Conservation (phyloP, 2,888 invertebrate species). For the Eledona agricola region DNA sequence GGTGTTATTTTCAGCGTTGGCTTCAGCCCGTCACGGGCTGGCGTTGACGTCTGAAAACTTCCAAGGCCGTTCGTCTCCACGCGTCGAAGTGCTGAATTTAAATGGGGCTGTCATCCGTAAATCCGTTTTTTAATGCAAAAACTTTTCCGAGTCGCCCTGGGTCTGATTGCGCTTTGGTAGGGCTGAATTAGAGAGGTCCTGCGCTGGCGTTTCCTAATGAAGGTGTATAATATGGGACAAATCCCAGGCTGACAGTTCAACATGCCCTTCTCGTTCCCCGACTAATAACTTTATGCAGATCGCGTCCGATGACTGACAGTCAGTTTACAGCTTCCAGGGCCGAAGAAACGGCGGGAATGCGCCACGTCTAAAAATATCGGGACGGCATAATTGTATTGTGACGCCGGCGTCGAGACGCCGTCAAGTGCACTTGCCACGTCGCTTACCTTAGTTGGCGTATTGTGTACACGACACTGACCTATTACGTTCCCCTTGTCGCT, state of each 20-base stretch:
- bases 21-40: no score
- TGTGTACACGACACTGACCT: slow-evolving; percentile 36
- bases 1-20: no score
- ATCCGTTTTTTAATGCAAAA: slow-evolving; percentile 30
- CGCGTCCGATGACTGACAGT: slow-evolving; percentile 36
- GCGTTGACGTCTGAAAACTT: not conserved
- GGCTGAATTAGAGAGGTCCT: slow-evolving; percentile 41
- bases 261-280: slow-evolving; percentile 39
- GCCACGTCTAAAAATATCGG: slow-evolving; percentile 26
- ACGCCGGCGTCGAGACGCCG: slow-evolving; percentile 34
- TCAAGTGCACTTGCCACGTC: slow-evolving; percentile 38
- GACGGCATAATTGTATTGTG: slow-evolving; percentile 38
- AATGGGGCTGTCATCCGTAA: slow-evolving; percentile 26
- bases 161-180: slow-evolving; percentile 39
- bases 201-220: slow-evolving; percentile 41
- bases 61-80: slow-evolving; percentile 6
- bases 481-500: slow-evolving; percentile 27
- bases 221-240: slow-evolving; percentile 42
- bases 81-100: slow-evolving; percentile 21
- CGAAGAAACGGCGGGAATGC: slow-evolving; percentile 7
- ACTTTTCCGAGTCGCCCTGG: slow-evolving; percentile 13
- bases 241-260: slow-evolving; percentile 41
- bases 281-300: slow-evolving; percentile 40
- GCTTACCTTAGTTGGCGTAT: slow-evolving; percentile 33
- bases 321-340: slow-evolving; percentile 13